Conservation (phyloP, 1,140 invertebrate species). For the Drosophila watanabei region DNA sequence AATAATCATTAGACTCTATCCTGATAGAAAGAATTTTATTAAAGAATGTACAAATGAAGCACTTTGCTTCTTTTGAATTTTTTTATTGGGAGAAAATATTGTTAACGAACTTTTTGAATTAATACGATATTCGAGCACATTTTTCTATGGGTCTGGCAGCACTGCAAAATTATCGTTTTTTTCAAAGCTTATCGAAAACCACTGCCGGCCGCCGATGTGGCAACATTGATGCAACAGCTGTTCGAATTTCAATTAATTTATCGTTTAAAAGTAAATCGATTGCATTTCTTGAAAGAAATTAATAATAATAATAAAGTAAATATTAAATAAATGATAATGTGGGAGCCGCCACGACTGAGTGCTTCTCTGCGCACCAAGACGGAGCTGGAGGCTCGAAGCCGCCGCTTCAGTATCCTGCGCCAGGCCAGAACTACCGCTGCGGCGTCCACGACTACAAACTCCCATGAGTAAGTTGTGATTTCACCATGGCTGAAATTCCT, state of each 20-base stretch:
- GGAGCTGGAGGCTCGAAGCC: slow-evolving; percentile 67
- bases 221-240: no score
- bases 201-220: no score
- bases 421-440: slow-evolving; percentile 13
- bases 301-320: not conserved
- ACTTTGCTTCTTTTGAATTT: not conserved
- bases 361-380: slow-evolving; percentile 75
- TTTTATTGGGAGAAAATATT: not conserved
- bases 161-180: not conserved
- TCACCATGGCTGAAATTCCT: slow-evolving; percentile 54
- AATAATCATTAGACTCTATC: not conserved
- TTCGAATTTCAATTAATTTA: no score
- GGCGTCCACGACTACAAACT: slow-evolving; percentile 58
- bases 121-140: not conserved
- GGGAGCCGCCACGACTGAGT: slow-evolving; percentile 75
- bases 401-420: slow-evolving; percentile 29
- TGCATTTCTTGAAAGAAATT: not conserved
- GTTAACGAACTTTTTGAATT: not conserved
- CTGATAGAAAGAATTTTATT: no score
- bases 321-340: slow-evolving; percentile 42
- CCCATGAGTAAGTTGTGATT: slow-evolving; percentile 58
- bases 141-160: not conserved
- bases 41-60: accelerated
- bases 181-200: no score
- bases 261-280: not conserved